Conservation (phyloP, 2,797 vertebrate genomes). For the Clarias laeviceps region DNA sequence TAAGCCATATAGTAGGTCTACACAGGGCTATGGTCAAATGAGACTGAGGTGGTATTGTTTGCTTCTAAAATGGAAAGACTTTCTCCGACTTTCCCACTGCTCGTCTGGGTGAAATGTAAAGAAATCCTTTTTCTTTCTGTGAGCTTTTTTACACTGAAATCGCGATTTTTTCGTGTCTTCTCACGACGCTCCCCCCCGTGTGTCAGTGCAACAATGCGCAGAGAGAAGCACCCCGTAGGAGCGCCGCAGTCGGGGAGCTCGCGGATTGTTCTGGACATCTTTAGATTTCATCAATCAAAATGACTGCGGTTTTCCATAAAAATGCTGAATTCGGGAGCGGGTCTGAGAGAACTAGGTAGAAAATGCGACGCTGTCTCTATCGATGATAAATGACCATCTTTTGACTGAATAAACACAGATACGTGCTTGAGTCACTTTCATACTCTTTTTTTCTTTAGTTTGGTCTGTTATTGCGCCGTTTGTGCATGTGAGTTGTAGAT, state of each 20-base stretch:
- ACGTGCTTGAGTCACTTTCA: constrained; percentile 63
- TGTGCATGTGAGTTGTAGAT: neutral
- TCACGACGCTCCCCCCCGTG: constrained; percentile 85
- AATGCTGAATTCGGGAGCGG: constrained; percentile 98
- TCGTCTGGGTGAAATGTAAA: constrained; percentile 85
- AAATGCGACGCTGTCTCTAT: constrained; percentile 97
- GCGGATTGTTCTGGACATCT: constrained; percentile 98
- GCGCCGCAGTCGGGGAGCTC: constrained; percentile 98
- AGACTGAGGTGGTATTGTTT: constrained; percentile 83
- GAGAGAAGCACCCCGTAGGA: constrained; percentile 97
- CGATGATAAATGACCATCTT: constrained; percentile 99
- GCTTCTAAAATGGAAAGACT: constrained; percentile 85
- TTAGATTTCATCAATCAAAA: constrained; percentile 99
- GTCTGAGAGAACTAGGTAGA: constrained; percentile 95
- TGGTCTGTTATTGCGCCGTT: neutral
- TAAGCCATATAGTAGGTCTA: constrained; percentile 37
- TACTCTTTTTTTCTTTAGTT: constrained; percentile 47
- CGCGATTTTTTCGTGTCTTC: constrained; percentile 92
- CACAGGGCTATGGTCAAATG: constrained; percentile 54
- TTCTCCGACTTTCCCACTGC: constrained; percentile 87
- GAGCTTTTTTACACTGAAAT: constrained; percentile 84
- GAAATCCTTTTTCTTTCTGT: constrained; percentile 85
- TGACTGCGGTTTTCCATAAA: constrained; percentile 99
- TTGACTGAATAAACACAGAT: constrained; percentile 89
- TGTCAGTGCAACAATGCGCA: constrained; percentile 93